Evolutionary conservation across 1,140 invertebrate genomes (phyloP).

Genomic region (Cotesia typhae): DNA sequence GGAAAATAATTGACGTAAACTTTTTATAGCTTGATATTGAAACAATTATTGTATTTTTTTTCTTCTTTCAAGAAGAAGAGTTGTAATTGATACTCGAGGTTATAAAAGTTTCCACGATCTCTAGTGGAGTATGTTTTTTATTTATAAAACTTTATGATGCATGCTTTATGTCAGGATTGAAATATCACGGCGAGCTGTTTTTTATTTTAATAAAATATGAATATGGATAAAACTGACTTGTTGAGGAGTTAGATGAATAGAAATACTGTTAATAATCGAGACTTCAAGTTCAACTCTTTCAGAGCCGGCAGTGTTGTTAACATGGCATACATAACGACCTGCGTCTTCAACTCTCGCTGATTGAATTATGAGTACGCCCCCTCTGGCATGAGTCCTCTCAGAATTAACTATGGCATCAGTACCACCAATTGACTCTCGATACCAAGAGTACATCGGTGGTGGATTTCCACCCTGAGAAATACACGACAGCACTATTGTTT

Average conservation of each 20-base stretch:
- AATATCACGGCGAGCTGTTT: too few relatives aligned
- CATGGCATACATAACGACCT: conserved; percentile 85
- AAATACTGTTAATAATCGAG: conserved; percentile 68
- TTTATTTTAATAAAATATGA: background rate
- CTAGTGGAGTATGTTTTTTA: too few relatives aligned
- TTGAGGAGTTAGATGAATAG: conserved; percentile 61
- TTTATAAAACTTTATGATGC: too few relatives aligned
- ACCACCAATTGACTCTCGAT: conserved; percentile 60
- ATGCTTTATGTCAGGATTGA: too few relatives aligned
- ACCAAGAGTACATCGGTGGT: conserved; percentile 66
- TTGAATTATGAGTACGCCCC: conserved; percentile 72
- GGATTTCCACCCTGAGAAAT: conserved; percentile 66
- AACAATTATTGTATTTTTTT: too few relatives aligned
- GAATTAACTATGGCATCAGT: conserved; percentile 60
- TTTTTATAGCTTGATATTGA: too few relatives aligned
- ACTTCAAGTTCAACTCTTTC: conserved; percentile 84
- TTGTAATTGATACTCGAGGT: too few relatives aligned
- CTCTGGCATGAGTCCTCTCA: conserved; percentile 65
- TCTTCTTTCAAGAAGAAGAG: too few relatives aligned
- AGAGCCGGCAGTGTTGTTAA: conserved; percentile 86
- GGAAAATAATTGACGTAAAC: too few relatives aligned
- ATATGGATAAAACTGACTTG: conserved; percentile 63
- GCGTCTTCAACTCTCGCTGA: conserved; percentile 77
- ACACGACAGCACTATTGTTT: conserved; percentile 65
- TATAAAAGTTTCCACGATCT: too few relatives aligned